A percentile compares a stretch with the other conserved stretches of the same genome.
Conservation (phyloP, 2,797 vertebrate genomes). For the Eulemur albifrons region DNA sequence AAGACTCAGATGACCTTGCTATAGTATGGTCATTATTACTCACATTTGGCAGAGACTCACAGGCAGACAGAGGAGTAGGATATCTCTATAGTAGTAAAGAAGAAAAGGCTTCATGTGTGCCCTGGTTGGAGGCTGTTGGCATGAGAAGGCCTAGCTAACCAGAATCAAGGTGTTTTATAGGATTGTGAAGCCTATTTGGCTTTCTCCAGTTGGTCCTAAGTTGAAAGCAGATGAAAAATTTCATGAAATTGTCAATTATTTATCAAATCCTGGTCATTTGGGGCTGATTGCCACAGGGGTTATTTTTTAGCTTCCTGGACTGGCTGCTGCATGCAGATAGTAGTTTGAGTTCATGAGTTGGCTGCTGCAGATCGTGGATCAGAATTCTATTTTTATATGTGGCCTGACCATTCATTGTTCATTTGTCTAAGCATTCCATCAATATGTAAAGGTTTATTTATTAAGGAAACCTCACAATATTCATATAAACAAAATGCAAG, state of each 20-base stretch:
- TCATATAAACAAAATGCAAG: background rate
- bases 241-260: background rate
- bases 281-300: background rate
- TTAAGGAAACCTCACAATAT: background rate
- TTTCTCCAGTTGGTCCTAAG: background rate
- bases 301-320: background rate
- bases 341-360: background rate
- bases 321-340: background rate
- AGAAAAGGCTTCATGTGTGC: background rate
- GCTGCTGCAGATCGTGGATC: background rate
- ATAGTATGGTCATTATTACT: background rate
- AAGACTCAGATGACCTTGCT: background rate
- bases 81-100: background rate
- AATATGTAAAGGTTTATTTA: background rate
- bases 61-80: background rate
- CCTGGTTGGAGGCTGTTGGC: background rate
- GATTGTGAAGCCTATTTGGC: background rate
- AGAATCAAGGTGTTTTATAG: background rate
- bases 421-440: background rate
- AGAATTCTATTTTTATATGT: background rate
- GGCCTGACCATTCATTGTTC: background rate
- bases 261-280: background rate
- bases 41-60: background rate
- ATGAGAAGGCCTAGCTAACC: background rate
- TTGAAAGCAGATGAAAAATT: background rate